Percentiles rank a stretch among this genome's conserved stretches.
phyloP scores from a whole-genome alignment of 2,113 vertebrate species.

The Tamias sibiricus region DNA sequence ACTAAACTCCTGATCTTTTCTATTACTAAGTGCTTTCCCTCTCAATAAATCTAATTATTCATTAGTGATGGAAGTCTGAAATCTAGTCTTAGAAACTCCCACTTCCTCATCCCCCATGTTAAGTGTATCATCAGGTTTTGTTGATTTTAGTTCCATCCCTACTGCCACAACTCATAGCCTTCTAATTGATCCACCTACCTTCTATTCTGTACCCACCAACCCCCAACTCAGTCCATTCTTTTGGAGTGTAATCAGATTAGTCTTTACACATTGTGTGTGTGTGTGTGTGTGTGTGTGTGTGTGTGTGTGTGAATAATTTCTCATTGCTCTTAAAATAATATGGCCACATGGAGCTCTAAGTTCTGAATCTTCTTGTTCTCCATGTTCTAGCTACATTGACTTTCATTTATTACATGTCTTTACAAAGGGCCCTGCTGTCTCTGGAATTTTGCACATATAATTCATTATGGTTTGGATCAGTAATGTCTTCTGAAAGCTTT shows the following conservation, averaged over 20 bases:
- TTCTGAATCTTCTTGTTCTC: not conserved
- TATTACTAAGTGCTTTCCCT: not conserved
- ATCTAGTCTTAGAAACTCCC: not conserved
- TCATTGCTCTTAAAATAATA: not conserved
- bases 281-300: too few relatives aligned
- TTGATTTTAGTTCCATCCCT: not conserved
- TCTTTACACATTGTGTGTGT: too few relatives aligned
- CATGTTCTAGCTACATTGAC: not conserved
- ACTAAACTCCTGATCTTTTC: not conserved
- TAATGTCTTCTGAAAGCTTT: too few relatives aligned
- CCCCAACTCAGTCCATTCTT: rapidly evolving
- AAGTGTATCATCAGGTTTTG: not conserved
- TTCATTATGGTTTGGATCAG: too few relatives aligned
- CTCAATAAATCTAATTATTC: not conserved
- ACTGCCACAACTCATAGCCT: too few relatives aligned
- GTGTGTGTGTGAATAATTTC: too few relatives aligned
- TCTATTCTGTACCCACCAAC: rapidly evolving
- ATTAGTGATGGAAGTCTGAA: not conserved
- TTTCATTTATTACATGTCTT: not conserved
- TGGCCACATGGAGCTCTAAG: not conserved
- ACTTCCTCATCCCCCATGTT: not conserved
- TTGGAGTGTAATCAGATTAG: not conserved
- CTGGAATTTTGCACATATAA: not conserved
- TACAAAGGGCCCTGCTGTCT: not conserved
- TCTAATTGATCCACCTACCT: not conserved